Evolutionary conservation across 2,888 invertebrate species (phyloP), one percentile per base, ranked within the genome.

Genomic region (Nomada goodeniana): DNA sequence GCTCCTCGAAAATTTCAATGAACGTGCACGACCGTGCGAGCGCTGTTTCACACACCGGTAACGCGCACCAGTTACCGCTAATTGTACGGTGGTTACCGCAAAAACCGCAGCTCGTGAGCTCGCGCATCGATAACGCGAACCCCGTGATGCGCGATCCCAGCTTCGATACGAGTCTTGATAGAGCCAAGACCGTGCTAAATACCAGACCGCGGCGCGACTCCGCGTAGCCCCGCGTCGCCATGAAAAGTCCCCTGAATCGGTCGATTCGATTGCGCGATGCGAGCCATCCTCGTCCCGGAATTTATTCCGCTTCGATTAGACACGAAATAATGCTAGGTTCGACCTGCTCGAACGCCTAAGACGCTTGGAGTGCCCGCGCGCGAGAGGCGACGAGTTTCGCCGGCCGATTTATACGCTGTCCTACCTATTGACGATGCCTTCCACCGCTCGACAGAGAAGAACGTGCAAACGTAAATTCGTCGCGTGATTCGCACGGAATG

Each of bases 1-100:
- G 80, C 52, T 44, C 64, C 71, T 47, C 61, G 50, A 55, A 88
- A 87, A 86, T 82, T 80, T 87, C 76, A 71, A 75, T 76, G 77
- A 76, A 80, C 80, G 57, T 20, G 53, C 47, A 2, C 15, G n/a
- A 9, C 50, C 47, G 55, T 55, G 23, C 20, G 53, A 13, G 60
- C 36, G n/a, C 61, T 7, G 7, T 36, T 36, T 44, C 26, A 10
- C 63, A 70, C 10, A 47, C 23, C 9, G 29, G 47, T 47, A 20
- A 20, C 52, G 59, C 13, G n/a, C 20, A 15, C 64, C 47, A 47
- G 47, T 13, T 47, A 13, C 15, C 47, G 57, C 59, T 68, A 82
- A 86, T 87, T 83, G 72, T 67, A 50, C 63, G 53, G 64, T 55
- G 67, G 61, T 72, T 82, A 29, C 29, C 29, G 60, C 59, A 64